These are phyloP conservation scores for Eptesicus fuscus DNA, from an alignment of 2,113 vertebrate species.

Conservation along the genomic window DNA sequence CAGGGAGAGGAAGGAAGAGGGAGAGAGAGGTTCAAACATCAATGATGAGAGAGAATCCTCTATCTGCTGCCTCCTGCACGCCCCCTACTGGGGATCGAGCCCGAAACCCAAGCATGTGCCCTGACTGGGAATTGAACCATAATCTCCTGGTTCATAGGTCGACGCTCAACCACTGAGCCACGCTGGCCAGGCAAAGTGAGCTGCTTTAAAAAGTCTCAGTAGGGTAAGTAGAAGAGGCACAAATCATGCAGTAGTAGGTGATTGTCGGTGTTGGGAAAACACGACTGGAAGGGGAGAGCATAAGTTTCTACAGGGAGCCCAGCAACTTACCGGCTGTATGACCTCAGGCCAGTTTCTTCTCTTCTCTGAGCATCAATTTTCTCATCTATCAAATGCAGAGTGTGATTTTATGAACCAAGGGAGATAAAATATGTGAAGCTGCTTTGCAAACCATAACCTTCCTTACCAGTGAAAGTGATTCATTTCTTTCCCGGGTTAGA, in stretches of 20 bases:
- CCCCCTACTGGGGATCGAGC: too few species aligned
- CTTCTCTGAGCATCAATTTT: background rate
- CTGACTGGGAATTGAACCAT: too few species aligned
- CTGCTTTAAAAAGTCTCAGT: background rate
- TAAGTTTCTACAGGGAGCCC: constrained; percentile 13
- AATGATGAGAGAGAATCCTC: too few species aligned
- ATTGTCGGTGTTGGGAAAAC: background rate
- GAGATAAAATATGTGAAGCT: background rate
- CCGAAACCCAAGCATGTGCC: too few species aligned
- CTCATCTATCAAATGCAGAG: background rate
- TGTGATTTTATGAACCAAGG: background rate
- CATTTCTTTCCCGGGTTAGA: background rate
- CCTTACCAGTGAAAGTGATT: background rate
- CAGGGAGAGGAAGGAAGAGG: too few species aligned
- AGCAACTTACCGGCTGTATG: background rate
- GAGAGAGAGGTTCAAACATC: too few species aligned
- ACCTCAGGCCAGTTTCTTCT: background rate
- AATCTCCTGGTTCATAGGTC: too few species aligned
- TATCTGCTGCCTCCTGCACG: too few species aligned
- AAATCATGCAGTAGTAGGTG: accelerated
- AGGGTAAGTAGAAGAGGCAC: background rate
- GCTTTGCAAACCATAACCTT: background rate
- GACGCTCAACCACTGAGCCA: too few species aligned
- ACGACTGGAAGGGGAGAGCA: background rate
- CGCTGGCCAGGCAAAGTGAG: background rate